These are phyloP conservation scores for Illadopsis cleaveri DNA, from an alignment of 2,113 vertebrate species.

Conservation along the genomic window DNA sequence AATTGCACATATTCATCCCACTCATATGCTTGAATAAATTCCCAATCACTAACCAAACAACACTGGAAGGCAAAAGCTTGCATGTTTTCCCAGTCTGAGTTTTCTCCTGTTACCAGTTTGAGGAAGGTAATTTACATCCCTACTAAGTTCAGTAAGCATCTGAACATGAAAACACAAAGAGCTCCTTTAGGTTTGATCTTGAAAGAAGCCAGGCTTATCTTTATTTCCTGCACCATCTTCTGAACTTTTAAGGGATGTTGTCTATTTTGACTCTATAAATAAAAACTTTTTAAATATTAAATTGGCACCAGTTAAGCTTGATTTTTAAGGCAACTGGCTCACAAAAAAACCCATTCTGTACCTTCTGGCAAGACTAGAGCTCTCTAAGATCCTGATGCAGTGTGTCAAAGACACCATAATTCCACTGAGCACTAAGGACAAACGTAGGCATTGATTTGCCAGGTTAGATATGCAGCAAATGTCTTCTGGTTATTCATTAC, in stretches of 20 bases:
- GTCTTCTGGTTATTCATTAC: not conserved
- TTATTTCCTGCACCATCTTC: not conserved
- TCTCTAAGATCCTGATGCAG: not conserved
- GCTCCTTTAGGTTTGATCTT: not conserved
- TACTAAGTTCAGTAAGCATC: not conserved
- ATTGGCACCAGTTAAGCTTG: not conserved
- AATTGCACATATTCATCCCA: conserved; percentile 13
- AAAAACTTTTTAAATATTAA: not conserved
- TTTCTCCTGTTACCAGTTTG: not conserved
- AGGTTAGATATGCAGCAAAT: not conserved
- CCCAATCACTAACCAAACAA: not conserved
- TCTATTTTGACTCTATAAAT: not conserved
- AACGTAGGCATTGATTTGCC: not conserved
- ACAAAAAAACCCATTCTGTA: not conserved
- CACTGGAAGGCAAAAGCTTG: not conserved
- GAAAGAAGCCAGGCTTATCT: not conserved
- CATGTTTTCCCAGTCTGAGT: not conserved
- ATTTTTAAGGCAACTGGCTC: not conserved
- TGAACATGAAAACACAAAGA: not conserved
- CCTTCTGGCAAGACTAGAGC: not conserved
- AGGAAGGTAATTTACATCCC: not conserved
- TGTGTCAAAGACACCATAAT: not conserved
- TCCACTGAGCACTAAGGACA: not conserved
- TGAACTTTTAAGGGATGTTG: not conserved
- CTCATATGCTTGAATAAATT: not conserved